Evolutionary conservation across 2,888 invertebrate genomes (phyloP).

Genomic region (Syritta pipiens): DNA sequence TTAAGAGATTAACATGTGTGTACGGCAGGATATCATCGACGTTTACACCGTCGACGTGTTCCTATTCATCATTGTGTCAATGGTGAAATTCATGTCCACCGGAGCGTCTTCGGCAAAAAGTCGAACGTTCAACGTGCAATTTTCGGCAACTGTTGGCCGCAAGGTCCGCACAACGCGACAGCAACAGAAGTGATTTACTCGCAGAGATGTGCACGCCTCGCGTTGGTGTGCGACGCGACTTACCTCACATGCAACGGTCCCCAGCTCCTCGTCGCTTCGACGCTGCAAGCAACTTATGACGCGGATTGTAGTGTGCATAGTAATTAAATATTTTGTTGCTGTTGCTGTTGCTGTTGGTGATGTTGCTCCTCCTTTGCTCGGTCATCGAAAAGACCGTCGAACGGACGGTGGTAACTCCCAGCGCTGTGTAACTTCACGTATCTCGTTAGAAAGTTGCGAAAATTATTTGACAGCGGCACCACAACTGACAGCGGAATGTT

Average conservation of each 20-base stretch:
- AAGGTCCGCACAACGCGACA: slow-evolving; percentile 42
- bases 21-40: slow-evolving; percentile 62
- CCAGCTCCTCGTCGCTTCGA: slow-evolving; percentile 9
- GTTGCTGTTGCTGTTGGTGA: too few species aligned
- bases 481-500: slow-evolving; percentile 60
- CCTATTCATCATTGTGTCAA: slow-evolving; percentile 67
- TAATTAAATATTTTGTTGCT: slow-evolving; percentile 61
- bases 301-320: slow-evolving; percentile 59
- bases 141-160: slow-evolving; percentile 52
- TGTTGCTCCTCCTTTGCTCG: slow-evolving; percentile 10
- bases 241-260: slow-evolving; percentile 11
- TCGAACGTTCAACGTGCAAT: slow-evolving; percentile 41
- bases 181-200: slow-evolving; percentile 62
- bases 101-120: slow-evolving; percentile 30
- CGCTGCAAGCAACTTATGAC: slow-evolving; percentile 61
- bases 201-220: slow-evolving; percentile 38
- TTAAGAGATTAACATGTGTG: slow-evolving; percentile 65
- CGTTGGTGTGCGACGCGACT: slow-evolving; percentile 40
- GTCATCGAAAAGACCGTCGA: background rate
- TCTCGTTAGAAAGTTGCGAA: slow-evolving; percentile 59
- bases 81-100: slow-evolving; percentile 53
- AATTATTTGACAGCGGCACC: slow-evolving; percentile 66
- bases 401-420: slow-evolving; percentile 38
- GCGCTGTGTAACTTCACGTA: slow-evolving; percentile 28
- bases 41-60: slow-evolving; percentile 53